These are phyloP conservation scores for Hypanus sabinus DNA, from an alignment of 2,113 vertebrate species.

Conservation along the genomic window DNA sequence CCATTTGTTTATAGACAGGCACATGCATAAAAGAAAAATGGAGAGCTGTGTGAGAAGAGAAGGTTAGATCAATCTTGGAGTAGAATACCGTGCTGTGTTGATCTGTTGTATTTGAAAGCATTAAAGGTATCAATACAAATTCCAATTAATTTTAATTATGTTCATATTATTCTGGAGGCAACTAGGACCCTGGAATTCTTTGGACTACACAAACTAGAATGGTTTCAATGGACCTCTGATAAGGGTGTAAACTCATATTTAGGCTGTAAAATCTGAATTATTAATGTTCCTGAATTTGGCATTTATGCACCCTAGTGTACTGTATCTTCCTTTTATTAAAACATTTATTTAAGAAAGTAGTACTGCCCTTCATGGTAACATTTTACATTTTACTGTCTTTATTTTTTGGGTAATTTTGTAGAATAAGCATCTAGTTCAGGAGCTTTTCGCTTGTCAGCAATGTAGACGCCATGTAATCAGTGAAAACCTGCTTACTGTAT, in stretches of 20 bases:
- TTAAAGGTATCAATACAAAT: too few species aligned
- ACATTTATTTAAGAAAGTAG: too few species aligned
- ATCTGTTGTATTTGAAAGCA: too few species aligned
- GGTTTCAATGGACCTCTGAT: background rate
- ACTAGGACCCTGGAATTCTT: background rate
- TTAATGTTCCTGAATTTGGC: background rate
- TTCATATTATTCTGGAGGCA: background rate
- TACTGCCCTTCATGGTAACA: background rate
- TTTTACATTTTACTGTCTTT: background rate
- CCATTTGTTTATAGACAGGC: too few species aligned
- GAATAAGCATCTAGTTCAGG: background rate
- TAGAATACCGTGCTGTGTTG: too few species aligned
- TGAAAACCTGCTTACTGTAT: too few species aligned
- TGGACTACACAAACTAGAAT: background rate
- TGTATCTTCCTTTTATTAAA: background rate
- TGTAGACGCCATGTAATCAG: background rate
- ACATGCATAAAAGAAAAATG: too few species aligned
- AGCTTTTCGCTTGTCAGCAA: background rate
- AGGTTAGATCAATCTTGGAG: too few species aligned
- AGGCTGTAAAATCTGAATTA: background rate
- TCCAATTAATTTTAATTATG: background rate
- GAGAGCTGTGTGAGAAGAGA: too few species aligned
- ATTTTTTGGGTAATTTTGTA: background rate
- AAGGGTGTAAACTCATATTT: background rate
- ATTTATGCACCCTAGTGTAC: background rate